Conservation (phyloP, 2,888 invertebrate species). For the Agrochola lychnidis region DNA sequence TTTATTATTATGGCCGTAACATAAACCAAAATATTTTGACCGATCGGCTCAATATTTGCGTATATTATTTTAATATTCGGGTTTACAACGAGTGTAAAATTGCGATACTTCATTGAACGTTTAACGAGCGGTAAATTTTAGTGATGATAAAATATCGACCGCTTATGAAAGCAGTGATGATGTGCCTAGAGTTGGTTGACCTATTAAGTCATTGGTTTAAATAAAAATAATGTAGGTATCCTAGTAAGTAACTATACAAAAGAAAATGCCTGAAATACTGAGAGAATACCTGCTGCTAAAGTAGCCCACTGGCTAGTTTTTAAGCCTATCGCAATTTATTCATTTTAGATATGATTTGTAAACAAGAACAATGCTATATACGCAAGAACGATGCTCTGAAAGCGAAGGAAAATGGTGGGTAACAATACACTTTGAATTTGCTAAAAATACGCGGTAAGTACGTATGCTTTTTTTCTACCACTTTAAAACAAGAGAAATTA, state of each 20-base stretch:
- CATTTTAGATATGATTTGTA: not conserved
- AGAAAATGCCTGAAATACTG: conserved; percentile 9
- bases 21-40: conserved; percentile 76
- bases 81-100: conserved; percentile 73
- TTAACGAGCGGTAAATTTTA: conserved; percentile 60
- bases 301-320: too few species aligned
- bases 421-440: not conserved
- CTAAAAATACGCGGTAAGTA: not conserved
- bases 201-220: conserved; percentile 60
- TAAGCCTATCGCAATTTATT: not conserved
- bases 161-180: conserved; percentile 58
- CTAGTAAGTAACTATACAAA: not conserved
- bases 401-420: not conserved
- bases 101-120: conserved; percentile 57
- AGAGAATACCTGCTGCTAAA: not conserved
- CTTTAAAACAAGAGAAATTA: conserved; percentile 9
- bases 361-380: too few species aligned
- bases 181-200: conserved; percentile 56
- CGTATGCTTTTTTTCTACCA: not conserved
- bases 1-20: conserved; percentile 78
- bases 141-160: conserved; percentile 60
- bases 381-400: not conserved
- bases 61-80: conserved; percentile 77
- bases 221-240: not conserved
- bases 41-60: conserved; percentile 71